Percentiles rank a stretch among this genome's conserved stretches.
Evolutionary conservation across 2,113 vertebrate genomes (phyloP).

Genomic region (Scatophagus argus): DNA sequence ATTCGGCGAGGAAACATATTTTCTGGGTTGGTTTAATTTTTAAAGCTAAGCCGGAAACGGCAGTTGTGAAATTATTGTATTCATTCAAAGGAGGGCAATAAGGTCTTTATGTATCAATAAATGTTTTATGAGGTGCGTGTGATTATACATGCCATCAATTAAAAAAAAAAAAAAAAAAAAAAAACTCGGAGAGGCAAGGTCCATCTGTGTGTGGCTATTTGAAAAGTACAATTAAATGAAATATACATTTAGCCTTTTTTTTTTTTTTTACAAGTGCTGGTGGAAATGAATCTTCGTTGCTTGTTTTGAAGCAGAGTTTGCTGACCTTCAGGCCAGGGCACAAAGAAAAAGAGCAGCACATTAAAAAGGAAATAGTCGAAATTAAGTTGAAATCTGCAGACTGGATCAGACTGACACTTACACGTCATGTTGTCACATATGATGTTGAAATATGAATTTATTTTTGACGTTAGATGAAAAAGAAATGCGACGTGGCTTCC

Average conservation of each 20-base stretch:
- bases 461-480: not conserved
- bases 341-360: not conserved
- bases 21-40: conserved; percentile 65
- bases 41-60: conserved; percentile 62
- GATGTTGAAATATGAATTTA: not conserved
- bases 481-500: not conserved
- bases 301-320: not conserved
- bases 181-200: conserved; percentile 84
- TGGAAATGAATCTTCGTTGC: not conserved
- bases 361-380: not conserved
- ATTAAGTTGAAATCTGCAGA: not conserved
- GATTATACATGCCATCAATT: conserved; percentile 97
- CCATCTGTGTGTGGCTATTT: conserved; percentile 52
- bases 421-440: not conserved
- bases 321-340: conserved; percentile 3
- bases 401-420: not conserved
- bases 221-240: conserved; percentile 13
- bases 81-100: conserved; percentile 89
- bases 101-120: conserved; percentile 99
- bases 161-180: conserved; percentile 88
- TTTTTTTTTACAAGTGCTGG: conserved; percentile 6
- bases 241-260: not conserved
- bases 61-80: conserved; percentile 78
- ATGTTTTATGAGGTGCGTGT: conserved; percentile 99
- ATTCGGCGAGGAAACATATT: conserved; percentile 67